Conservation (phyloP, 2,113 vertebrate species). For the Telmatochromis sp. region DNA sequence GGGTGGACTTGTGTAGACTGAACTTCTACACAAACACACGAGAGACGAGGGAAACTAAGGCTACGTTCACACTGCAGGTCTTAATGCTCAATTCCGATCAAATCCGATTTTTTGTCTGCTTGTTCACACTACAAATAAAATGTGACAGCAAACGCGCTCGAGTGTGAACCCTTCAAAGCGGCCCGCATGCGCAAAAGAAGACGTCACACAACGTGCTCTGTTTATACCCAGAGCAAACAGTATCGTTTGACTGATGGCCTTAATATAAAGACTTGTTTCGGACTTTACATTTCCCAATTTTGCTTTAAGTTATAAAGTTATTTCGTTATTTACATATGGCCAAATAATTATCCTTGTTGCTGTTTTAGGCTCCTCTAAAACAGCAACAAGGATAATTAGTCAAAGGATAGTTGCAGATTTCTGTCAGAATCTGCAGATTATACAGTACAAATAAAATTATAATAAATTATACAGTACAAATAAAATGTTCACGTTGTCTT, state of each 20-base stretch:
- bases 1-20: neutral
- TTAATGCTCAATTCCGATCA: neutral
- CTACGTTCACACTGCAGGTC: neutral
- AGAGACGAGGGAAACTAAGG: neutral
- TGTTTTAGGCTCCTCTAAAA: no score
- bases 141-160: neutral
- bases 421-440: no score
- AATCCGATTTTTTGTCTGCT: neutral
- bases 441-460: no score
- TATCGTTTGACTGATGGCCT: neutral
- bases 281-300: neutral
- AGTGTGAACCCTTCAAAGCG: rapidly evolving
- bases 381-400: no score
- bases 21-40: neutral
- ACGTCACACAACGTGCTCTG: neutral
- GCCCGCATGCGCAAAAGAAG: neutral
- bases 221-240: neutral
- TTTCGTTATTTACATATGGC: neutral
- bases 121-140: neutral
- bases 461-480: no score
- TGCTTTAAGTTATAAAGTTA: neutral
- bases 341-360: rapidly evolving
- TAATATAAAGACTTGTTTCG: neutral
- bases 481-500: no score
- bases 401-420: rapidly evolving